Conservation (phyloP, 2,888 invertebrate genomes). For the Ctena decussata region DNA sequence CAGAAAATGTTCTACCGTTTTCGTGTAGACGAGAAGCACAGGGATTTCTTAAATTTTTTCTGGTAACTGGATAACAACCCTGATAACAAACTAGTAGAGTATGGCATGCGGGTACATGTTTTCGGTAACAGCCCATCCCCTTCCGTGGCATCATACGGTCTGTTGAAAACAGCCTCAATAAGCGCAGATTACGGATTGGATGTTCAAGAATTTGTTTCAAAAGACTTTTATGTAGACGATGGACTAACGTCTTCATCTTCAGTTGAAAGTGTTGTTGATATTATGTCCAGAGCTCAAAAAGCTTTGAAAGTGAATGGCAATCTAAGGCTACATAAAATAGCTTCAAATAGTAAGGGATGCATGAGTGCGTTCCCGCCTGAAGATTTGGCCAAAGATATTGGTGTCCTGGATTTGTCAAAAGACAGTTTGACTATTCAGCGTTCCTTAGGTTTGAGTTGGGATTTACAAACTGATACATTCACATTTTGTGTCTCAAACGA, state of each 20-base stretch:
- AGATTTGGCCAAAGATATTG: slow-evolving; percentile 43
- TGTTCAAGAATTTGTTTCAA: not conserved
- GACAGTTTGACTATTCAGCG: slow-evolving; percentile 38
- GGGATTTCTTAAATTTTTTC: not conserved
- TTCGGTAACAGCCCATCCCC: slow-evolving; percentile 3
- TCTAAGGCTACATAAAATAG: slow-evolving; percentile 23
- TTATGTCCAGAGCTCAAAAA: slow-evolving; percentile 2
- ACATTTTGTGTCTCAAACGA: slow-evolving; percentile 29
- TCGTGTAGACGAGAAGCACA: not conserved
- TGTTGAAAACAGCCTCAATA: slow-evolving; percentile 34
- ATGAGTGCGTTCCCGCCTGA: slow-evolving; percentile 38
- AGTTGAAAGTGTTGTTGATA: not conserved
- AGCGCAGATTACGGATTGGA: not conserved
- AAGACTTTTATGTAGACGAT: slow-evolving; percentile 17
- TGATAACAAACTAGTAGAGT: slow-evolving; percentile 23
- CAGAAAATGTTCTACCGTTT: slow-evolving; percentile 54
- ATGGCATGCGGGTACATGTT: slow-evolving; percentile 35
- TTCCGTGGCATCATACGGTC: slow-evolving; percentile 18
- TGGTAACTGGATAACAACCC: slow-evolving; percentile 12
- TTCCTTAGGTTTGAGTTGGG: slow-evolving; percentile 69
- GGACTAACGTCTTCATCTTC: not conserved
- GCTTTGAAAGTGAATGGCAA: slow-evolving; percentile 1
- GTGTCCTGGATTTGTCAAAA: slow-evolving; percentile 7
- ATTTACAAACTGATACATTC: slow-evolving; percentile 53
- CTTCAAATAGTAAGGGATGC: slow-evolving; percentile 15